A percentile compares a stretch with the other conserved stretches of the same genome.
Conservation (phyloP, 2,113 vertebrate genomes). For the Bostrychus sinensis region DNA sequence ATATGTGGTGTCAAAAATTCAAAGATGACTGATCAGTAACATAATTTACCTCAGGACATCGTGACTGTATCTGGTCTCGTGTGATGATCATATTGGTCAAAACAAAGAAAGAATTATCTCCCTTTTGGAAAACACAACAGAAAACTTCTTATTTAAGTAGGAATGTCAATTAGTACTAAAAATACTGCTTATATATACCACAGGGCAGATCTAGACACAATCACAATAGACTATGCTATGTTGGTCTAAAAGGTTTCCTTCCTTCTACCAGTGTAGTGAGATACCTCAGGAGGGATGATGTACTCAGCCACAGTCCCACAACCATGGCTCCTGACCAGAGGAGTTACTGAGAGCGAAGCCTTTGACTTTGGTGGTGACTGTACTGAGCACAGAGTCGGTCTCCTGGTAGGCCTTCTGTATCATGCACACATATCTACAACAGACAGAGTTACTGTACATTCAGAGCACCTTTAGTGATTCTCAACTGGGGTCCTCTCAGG, state of each 20-base stretch:
- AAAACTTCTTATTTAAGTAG: no score
- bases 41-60: constrained; percentile 60
- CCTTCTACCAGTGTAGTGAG: background rate
- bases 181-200: no score
- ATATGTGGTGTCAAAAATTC: no score
- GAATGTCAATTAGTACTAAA: no score
- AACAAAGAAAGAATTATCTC: constrained; percentile 58
- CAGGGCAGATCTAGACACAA: no score
- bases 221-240: no score
- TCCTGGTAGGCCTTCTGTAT: constrained; percentile 94
- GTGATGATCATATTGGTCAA: constrained; percentile 60
- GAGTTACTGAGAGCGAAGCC: constrained; percentile 80
- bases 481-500: no score
- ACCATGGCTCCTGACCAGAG: constrained; percentile 43
- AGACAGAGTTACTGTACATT: no score
- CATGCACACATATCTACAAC: constrained; percentile 88
- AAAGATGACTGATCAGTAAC: background rate
- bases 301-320: constrained; percentile 92
- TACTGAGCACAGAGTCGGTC: constrained; percentile 83
- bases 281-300: constrained; percentile 90
- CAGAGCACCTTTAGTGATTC: no score
- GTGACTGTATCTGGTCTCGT: constrained; percentile 45
- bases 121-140: constrained; percentile 35
- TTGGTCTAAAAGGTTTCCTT: no score
- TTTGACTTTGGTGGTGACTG: constrained; percentile 86